Evolutionary conservation across 1,140 invertebrate genomes (phyloP).

Genomic region (Asobara japonica): DNA sequence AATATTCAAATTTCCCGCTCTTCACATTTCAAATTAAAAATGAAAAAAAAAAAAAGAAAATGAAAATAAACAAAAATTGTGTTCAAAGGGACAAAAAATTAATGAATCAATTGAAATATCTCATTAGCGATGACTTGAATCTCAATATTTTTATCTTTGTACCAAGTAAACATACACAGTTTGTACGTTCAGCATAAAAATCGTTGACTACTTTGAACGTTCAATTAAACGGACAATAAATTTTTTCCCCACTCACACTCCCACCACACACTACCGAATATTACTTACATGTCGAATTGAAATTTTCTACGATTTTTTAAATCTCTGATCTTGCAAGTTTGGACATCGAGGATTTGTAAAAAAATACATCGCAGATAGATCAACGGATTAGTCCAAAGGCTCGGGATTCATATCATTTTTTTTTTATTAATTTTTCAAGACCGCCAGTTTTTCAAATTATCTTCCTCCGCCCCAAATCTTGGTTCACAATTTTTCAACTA

Average conservation of each 20-base stretch:
- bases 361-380: conserved; percentile 33
- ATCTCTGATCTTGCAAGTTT: not conserved
- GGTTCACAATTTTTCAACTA: too few relatives aligned
- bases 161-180: conserved; percentile 35
- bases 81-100: conserved; percentile 10
- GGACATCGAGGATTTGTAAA: conserved; percentile 32
- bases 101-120: not conserved
- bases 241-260: conserved; percentile 2
- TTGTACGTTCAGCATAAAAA: conserved; percentile 36
- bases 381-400: conserved; percentile 26
- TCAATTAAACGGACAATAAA: conserved; percentile 34
- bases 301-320: not conserved
- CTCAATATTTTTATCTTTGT: conserved; percentile 25
- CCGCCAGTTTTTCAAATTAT: too few relatives aligned
- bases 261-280: not conserved
- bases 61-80: not conserved
- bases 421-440: not conserved
- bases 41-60: too few relatives aligned
- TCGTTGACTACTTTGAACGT: conserved; percentile 26
- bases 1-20: too few relatives aligned
- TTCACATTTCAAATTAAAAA: too few relatives aligned
- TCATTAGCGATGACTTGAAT: not conserved
- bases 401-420: conserved; percentile 13
- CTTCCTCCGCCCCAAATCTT: too few relatives aligned
- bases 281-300: conserved; percentile 29